Evolutionary conservation across 2,888 invertebrate genomes (phyloP), one percentile per base, ranked within the genome.

Genomic region (Polia nebulosa): DNA sequence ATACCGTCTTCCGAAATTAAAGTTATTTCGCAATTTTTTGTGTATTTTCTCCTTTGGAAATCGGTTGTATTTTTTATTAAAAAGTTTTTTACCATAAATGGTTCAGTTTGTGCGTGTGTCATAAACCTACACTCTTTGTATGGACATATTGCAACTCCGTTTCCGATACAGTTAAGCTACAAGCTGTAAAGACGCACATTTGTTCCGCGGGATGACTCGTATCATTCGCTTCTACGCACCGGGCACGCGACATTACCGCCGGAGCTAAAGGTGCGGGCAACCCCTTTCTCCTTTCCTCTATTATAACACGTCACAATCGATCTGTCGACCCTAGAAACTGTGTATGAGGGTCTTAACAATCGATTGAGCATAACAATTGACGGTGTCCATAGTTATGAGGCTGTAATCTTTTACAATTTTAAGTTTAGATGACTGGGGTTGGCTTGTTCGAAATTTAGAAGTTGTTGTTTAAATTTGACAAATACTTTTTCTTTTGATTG

Each of bases 161-260:
- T 0, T 66, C n/a, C 39, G 4, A 59, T 39, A 81, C 81, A 81
- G 72, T 83, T 80, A 76, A 68, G 55, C 11, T 62, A 76, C 85
- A 88, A 88, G 87, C 83, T 87, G 85, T 79, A 81, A 44, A 82
- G 83, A 80, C 68, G 63, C 77, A 82, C 78, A 82, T 85, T 82
- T 80, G 63, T 74, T 73, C 34, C 52, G 39, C 66, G 52, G 32
- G 69, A 67, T 74, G 75, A 34, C 70, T 73, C 59, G 53, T 73
- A 79, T 78, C 79, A 65, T 71, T 68, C 76, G 72, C 80, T 73
- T 75, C 65, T 81, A 61, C 78, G 81, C 85, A 84, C 84, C 83
- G 76, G 88, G 92, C 94, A 93, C 93, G 93, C 92, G 94, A 93
- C 93, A 90, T 87, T 80, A 85, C 89, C 87, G 84, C 84, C 84